phyloP scores from a whole-genome alignment of 1,140 invertebrate species.

The Zaprionus taronus region DNA sequence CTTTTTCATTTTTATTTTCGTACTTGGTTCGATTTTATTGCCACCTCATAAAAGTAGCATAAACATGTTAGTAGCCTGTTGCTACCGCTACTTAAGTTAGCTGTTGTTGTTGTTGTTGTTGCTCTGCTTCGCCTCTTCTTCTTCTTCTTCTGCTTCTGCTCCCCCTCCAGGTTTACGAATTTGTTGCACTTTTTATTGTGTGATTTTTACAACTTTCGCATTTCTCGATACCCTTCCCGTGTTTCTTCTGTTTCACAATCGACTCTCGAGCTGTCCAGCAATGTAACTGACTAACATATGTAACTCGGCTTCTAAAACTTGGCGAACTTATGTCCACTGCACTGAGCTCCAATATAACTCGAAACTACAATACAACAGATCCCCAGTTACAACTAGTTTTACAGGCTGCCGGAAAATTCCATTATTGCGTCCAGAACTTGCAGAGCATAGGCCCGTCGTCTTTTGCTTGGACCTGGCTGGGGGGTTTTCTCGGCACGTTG shows the following conservation, averaged over 20 bases:
- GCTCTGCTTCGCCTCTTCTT: not conserved
- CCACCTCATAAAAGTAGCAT: conserved; percentile 81
- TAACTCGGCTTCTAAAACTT: not conserved
- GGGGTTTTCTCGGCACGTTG: conserved; percentile 5
- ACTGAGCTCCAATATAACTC: not conserved
- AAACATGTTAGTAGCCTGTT: conserved; percentile 83
- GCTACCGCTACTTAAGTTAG: conserved; percentile 81
- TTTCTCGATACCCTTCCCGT: conserved; percentile 10
- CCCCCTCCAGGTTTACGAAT: conserved; percentile 49
- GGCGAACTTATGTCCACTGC: not conserved
- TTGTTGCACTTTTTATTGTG: conserved; percentile 66
- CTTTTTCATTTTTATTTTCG: conserved; percentile 71
- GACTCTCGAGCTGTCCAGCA: not conserved
- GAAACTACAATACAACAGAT: not conserved
- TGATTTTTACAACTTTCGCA: conserved; percentile 30
- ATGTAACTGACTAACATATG: not conserved
- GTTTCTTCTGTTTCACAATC: not conserved
- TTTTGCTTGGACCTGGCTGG: not conserved
- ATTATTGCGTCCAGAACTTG: not conserved
- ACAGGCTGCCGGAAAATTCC: not conserved
- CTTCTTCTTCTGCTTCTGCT: too few relatives aligned
- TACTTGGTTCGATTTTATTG: conserved; percentile 82
- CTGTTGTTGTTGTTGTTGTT: conserved; percentile 5
- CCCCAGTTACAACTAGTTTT: not conserved
- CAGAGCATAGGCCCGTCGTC: conserved; percentile 26